Evolutionary conservation across 2,888 invertebrate species (phyloP), one percentile per base, ranked within the genome.

Genomic region (Heteromyza rotundicornis): DNA sequence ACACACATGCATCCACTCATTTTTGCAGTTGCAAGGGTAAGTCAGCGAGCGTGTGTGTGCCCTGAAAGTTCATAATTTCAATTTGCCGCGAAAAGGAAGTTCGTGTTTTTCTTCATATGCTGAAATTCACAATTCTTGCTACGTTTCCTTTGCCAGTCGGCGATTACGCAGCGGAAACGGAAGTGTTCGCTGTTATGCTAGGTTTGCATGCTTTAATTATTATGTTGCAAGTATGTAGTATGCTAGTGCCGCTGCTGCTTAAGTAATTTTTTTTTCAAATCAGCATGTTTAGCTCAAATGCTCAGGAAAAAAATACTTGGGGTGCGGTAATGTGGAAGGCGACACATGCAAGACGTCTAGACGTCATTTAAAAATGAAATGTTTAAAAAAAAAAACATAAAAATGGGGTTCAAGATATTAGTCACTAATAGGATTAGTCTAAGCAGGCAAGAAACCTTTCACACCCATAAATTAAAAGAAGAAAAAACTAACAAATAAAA

Each of bases 151-250:
- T n/a, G n/a, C n/a, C n/a, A n/a, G n/a, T n/a, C n/a, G n/a, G n/a
- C n/a, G n/a, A 59, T 63, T 63, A 59, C 56, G 56, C 59, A 59
- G 52, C 59, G 63, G 63, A 63, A 59, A 63, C 63, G 63, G 63
- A 63, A 63, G 36, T 63, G 58, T 59, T 63, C 32, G 63, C 57
- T 63, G 63, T 63, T 63, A 56, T 63, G 59, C 57, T 63, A 49
- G 59, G 56, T 63, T 63, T 59, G 63, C 63, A 59, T 63, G 63
- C 53, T 63, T 59, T 63, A 63, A 63, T 63, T 63, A 63, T 59
- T 56, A 63, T 63, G 52, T 59, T 59, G 63, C 57, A 57, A 62
- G 20, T 53, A n/a, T 62, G 57, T 51, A 53, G 40, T 47, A 3
- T 57, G 32, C 23, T 57, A 27, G 17, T 50, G 35, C 32, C 35